Evolutionary conservation across 2,888 invertebrate species (phyloP).

Genomic region (Rhagium mordax): DNA sequence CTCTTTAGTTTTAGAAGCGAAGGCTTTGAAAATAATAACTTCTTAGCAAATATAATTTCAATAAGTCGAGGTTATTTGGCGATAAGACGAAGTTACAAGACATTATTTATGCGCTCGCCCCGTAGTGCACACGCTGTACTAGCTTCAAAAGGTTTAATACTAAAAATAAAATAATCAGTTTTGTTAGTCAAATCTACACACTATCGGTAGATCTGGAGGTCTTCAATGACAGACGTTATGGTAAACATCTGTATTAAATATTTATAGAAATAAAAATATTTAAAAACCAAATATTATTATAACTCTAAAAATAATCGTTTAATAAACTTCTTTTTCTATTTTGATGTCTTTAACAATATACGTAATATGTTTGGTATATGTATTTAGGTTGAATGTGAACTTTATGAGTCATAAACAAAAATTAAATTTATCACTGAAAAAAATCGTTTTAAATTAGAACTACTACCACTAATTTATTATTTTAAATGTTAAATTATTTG

Average conservation of each 20-base stretch:
- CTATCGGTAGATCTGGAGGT: neutral
- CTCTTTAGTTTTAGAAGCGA: too few species aligned
- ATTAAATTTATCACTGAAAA: neutral
- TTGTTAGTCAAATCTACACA: neutral
- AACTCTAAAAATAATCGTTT: conserved; percentile 2
- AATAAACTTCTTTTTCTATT: conserved; percentile 9
- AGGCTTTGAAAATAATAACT: too few species aligned
- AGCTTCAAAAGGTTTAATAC: too few species aligned
- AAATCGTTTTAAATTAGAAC: neutral
- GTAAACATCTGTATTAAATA: neutral
- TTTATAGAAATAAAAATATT: neutral
- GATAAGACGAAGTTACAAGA: too few species aligned
- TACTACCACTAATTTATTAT: neutral
- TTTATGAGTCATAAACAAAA: neutral
- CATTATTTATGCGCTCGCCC: too few species aligned
- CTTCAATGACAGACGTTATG: neutral
- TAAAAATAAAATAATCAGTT: neutral
- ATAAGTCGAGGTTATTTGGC: too few species aligned
- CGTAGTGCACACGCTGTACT: too few species aligned
- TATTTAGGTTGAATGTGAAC: neutral
- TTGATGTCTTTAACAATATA: neutral
- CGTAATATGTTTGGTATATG: conserved; percentile 13
- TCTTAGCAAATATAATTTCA: too few species aligned
- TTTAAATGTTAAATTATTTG: conserved; percentile 40
- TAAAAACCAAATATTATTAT: conserved; percentile 3